Evolutionary conservation across 2,888 invertebrate genomes (phyloP).

Genomic region (Drosophila vallismaia): DNA sequence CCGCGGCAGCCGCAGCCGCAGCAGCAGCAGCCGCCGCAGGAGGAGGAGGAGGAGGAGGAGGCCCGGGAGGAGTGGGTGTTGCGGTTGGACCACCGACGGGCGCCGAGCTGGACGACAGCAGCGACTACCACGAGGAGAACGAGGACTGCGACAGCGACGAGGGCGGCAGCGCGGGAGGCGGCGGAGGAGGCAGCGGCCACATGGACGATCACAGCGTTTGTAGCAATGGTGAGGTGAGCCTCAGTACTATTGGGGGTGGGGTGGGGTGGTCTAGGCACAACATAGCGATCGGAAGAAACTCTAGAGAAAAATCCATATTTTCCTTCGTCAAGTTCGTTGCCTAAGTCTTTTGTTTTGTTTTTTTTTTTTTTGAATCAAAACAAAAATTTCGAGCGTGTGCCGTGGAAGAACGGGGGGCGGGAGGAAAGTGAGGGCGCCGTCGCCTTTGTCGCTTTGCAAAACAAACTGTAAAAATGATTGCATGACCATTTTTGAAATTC

Average conservation of each 20-base stretch:
- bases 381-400: conserved; percentile 10
- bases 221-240: conserved; percentile 84
- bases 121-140: conserved; percentile 81
- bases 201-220: conserved; percentile 83
- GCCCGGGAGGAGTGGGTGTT: conserved; percentile 28
- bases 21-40: conserved; percentile 39
- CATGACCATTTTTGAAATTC: conserved; percentile 65
- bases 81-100: conserved; percentile 58
- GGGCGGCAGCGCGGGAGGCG: conserved; percentile 76
- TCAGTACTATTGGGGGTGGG: conserved; percentile 72
- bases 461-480: conserved; percentile 77
- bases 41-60: conserved; percentile 37
- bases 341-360: conserved; percentile 73
- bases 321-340: conserved; percentile 68
- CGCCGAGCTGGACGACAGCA: conserved; percentile 81
- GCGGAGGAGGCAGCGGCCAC: conserved; percentile 64
- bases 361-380: background rate
- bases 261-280: background rate
- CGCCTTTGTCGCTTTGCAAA: conserved; percentile 66
- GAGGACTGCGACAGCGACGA: conserved; percentile 82
- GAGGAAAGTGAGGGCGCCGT: background rate
- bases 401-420: no score
- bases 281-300: no score
- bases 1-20: conserved; percentile 60
- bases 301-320: no score